Base-by-base conservation (phyloP, 2,797 vertebrate species). In the Pipistrellus kuhlii region DNA sequence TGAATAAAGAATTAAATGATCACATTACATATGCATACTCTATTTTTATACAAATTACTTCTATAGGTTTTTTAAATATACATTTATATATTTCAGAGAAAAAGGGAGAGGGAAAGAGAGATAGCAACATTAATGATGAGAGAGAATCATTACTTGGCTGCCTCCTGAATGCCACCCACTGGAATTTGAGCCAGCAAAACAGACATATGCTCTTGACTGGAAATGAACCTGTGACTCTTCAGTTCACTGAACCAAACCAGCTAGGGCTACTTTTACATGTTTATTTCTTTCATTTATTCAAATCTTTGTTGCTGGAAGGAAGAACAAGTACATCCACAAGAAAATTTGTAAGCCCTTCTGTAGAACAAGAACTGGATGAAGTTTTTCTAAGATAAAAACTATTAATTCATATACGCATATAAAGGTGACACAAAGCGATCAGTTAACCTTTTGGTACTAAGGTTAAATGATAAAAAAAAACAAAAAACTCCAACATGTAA, bases 261-360 rank as follows among this genome's bases (percentile, higher is more conserved):
- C 27, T 30, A 62, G 59, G 59, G 27, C 27, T 76, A 83, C 48
- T 92, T 72, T 51, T 20, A 62, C 32, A 72, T 87, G 14, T 88
- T 73, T 71, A 64, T 93, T 89, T 85, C 21, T 66, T 83, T 75
- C n/a, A 66, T 83, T 78, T n/a, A 71, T 87, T 76, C n/a, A 91
- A 77, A 73, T 76, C 87, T 88, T 84, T 76, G 14, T 86, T 93
- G 20, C 83, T 92, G 55, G 59, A 80, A 88, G 23, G 38, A 85
- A 94, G 13, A 91, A 89, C 30, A 91, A 48, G 3, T 14, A 4
- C 21, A 91, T 5, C n/a, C 41, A 64, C 57, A 72, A 87, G 66
- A 86, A 94, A 48, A 87, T 3, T 62, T 18, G 55, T 57, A 32
- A 80, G 13, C 23, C 66, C 68, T 53, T 89, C 55, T 75, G 68